Base-by-base conservation (phyloP, 2,888 invertebrate genomes). In the Bombyx huttoni region DNA sequence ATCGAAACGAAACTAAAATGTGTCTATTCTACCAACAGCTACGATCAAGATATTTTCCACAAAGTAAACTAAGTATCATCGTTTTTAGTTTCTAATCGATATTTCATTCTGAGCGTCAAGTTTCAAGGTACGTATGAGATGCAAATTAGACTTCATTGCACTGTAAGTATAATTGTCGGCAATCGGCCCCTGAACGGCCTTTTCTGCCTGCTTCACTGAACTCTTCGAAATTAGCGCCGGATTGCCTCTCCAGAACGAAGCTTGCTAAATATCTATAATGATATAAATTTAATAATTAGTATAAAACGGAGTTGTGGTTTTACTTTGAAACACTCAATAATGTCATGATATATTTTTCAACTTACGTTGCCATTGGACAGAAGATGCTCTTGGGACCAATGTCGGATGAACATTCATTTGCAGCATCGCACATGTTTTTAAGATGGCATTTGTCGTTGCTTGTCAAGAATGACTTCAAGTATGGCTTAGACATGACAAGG, bases 311-410 rank as follows among this genome's bases (percentile, higher is more conserved):
- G n/a, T n/a, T n/a, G n/a, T n/a, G n/a, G 3, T 40, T 5, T n/a
- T 47, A 3, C n/a, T 3, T 24, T 12, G 10, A 12, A 13, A 34
- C 24, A 24, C 24, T 33, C 7, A 12, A 46, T 33, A 6, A 13
- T 9, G 24, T 13, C 1, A 14, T 45, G 13, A 13, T 45, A 1
- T 6, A 8, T 46, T 40, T n/a, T 12, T 51, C 34, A 47, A 92
- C 96, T 94, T 87, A 97, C 96, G 95, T 95, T 93, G 96, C 96
- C 67, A 97, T 90, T 83, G 97, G 96, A 72, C 97, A 97, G 91
- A 96, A 96, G 65, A 97, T 92, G 67, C 95, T 94, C 89, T 93
- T 90, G 82, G 94, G 90, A 81, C 93, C 93, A 59, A 93, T 92
- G 73, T 96, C 96, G 50, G 91, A 90, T 34, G 94, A 91, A 78